These are phyloP conservation scores for Alsophila aescularia DNA, from an alignment of 2,888 invertebrate genomes.

Conservation along the genomic window DNA sequence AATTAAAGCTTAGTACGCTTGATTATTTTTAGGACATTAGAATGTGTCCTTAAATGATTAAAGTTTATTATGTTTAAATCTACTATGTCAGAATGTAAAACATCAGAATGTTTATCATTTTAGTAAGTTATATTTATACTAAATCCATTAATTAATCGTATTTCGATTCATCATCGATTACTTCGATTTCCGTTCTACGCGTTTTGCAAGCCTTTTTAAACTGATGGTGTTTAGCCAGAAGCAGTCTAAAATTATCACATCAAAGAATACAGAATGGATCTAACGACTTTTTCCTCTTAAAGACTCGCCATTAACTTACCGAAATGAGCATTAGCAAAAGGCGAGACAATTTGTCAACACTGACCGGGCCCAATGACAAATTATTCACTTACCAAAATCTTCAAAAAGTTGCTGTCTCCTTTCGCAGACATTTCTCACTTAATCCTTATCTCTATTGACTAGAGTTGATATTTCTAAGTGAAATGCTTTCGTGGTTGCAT, in stretches of 20 bases:
- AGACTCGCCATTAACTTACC: slow-evolving; percentile 51
- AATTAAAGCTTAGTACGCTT: too few species aligned
- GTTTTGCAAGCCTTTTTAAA: slow-evolving; percentile 5
- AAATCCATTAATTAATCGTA: not conserved
- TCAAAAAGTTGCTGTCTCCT: slow-evolving; percentile 33
- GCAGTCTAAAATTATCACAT: slow-evolving; percentile 42
- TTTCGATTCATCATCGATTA: slow-evolving; percentile 3
- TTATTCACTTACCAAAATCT: slow-evolving; percentile 62
- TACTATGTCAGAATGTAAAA: too few species aligned
- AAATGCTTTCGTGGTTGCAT: slow-evolving; percentile 27
- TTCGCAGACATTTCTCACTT: slow-evolving; percentile 5
- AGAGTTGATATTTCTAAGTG: slow-evolving; percentile 43
- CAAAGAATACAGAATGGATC: slow-evolving; percentile 47
- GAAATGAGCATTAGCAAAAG: slow-evolving; percentile 73
- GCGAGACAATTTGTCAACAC: slow-evolving; percentile 73
- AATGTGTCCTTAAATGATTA: too few species aligned
- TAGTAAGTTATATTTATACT: not conserved
- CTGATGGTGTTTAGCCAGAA: slow-evolving; percentile 16
- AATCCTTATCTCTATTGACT: slow-evolving; percentile 30
- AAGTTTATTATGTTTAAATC: too few species aligned
- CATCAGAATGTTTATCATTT: too few species aligned
- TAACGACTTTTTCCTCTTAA: slow-evolving; percentile 56
- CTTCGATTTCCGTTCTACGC: slow-evolving; percentile 4
- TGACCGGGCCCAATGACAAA: slow-evolving; percentile 75
- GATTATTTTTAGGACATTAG: too few species aligned